Base-by-base conservation (phyloP, 92 coral and sea anemone species). In the Palythoa grandiflora region DNA sequence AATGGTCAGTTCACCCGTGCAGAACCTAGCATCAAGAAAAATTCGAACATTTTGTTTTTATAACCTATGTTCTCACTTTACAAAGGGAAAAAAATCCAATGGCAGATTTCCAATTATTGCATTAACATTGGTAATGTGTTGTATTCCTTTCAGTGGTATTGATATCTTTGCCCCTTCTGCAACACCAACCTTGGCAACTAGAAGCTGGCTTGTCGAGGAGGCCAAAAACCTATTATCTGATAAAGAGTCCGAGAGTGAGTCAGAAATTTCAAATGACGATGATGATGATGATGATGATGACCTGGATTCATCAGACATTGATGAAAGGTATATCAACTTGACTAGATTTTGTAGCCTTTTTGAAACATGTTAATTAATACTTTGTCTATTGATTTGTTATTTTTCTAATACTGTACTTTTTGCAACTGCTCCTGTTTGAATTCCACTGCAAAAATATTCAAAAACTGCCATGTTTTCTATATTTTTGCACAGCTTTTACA, bases 151-250 rank as follows among this genome's bases (percentile, higher is more conserved):
- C 77, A 72, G 77, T 72, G 36, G 39, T 72, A 72, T 72, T 38
- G 9, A 72, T 35, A 38, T 14, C 77, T 35, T 72, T 72, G 38
- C 16, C 21, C 77, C 77, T 72, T 14, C 38, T 72, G 77, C 77
- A 38, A 35, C 9, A 72, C 53, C 9, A 72, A 72, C 77, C 77
- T 38, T 52, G 38, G 53, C 53, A 12, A 72, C 38, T 72, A 72
- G 52, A 72, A 72, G 77, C 38, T 72, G 77, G 77, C 53, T 72
- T 72, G 77, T 15, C 52, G 52, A 72, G 77, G 77, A 72, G 77
- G 77, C 52, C 52, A 72, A 72, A 72, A 72, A 72, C 52, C 77
- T 72, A 38, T 38, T 9, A 72, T 72, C 77, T 6, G 77, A 72
- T 72, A 28, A 72, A 72, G 77, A 72, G 52, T 72, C 19, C 38